Conservation (phyloP, 2,888 invertebrate species). For the Ceramica pisi region DNA sequence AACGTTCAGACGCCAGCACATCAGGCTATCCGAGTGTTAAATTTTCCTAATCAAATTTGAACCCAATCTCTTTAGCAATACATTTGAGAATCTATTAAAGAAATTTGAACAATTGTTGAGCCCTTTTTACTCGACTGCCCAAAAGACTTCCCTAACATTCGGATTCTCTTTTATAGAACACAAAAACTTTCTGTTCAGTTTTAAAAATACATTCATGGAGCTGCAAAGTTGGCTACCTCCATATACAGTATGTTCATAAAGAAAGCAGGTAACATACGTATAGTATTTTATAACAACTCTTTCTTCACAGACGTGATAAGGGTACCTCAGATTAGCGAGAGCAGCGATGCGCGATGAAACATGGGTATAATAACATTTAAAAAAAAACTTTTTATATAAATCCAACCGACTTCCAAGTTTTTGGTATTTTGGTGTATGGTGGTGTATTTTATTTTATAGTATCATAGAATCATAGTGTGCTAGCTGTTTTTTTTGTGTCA, state of each 20-base stretch:
- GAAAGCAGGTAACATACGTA: slow-evolving; percentile 53
- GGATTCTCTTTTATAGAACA: slow-evolving; percentile 1
- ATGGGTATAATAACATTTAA: not conserved
- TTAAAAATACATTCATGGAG: slow-evolving; percentile 46
- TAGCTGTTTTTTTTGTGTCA: no score
- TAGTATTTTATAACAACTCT: slow-evolving; percentile 39
- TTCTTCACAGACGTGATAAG: slow-evolving; percentile 15
- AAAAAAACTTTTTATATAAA: no score
- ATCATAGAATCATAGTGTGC: no score
- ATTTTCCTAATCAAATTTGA: no score
- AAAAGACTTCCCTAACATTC: not conserved
- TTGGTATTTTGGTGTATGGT: no score
- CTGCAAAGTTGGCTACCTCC: slow-evolving; percentile 23
- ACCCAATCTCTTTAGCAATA: no score
- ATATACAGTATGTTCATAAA: slow-evolving; percentile 48
- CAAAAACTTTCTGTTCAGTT: slow-evolving; percentile 23
- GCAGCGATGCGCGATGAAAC: not conserved
- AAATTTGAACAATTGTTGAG: no score
- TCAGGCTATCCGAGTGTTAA: no score
- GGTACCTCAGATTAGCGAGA: slow-evolving; percentile 24
- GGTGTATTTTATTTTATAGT: no score
- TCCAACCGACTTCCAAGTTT: no score
- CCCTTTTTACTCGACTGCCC: not conserved
- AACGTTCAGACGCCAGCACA: not conserved
- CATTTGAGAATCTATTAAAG: no score